Base-by-base conservation (phyloP, 2,888 invertebrate genomes). In the Cheilosia pagana region DNA sequence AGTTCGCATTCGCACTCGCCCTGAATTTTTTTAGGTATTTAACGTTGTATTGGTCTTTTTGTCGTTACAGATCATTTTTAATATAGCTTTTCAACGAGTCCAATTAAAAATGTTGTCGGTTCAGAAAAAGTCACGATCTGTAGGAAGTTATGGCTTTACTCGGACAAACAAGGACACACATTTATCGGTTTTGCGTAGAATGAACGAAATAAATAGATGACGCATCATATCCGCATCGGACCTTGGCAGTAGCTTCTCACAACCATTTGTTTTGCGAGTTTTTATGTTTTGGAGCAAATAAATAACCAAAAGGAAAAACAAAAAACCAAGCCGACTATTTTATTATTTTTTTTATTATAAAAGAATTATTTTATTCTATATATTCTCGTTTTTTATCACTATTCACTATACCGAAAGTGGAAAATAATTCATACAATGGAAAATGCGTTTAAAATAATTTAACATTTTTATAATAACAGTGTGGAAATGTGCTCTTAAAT, bases 291-390 rank as follows among this genome's bases (percentile, higher is more conserved):
- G 35, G 8, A 6, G 2, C 35, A 35, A 12, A 12, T 39, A 3
- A 39, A 4, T 14, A 39, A 39, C n/a, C n/a, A n/a, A n/a, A n/a
- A n/a, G n/a, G n/a, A 41, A 1, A 41, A 41, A 43, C 2, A n/a
- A 16, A 4, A 7, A 43, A 43, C n/a, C 5, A 43, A 43, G 35
- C 12, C 35, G 35, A 35, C 10, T 35, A 12, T 28, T 25, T 39
- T 39, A 1, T 12, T 41, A n/a, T 41, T 41, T 41, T 41, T 43
- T 85, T 85, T 67, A 55, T 67, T 85, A 85, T 48, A 85, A 85
- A 85, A 85, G 75, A 85, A 55, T 85, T 78, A 53, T 78, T 83
- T 79, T 60, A 83, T 79, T 79, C 83, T 79, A 85, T 57, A 55
- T 55, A 53, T 39, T 79, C 35, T 72, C 48, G 57, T 71, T 45